Evolutionary conservation across 2,113 vertebrate species (phyloP).

Genomic region (Gymnarchus niloticus): DNA sequence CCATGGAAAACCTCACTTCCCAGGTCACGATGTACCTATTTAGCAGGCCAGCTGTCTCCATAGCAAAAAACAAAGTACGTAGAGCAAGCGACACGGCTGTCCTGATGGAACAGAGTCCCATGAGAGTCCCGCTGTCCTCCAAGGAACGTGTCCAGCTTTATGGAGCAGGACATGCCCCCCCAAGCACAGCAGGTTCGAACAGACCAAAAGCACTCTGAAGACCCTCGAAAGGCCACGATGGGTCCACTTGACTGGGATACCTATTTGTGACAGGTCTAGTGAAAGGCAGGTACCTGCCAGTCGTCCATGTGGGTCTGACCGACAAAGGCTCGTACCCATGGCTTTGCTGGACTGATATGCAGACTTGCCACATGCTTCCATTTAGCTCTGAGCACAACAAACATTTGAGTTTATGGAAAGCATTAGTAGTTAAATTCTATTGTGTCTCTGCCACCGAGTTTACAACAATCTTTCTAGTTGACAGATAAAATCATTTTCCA

Average conservation of each 20-base stretch:
- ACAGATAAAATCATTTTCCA: constrained; percentile 16
- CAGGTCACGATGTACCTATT: constrained; percentile 28
- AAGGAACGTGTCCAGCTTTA: neutral
- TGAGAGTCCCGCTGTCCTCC: neutral
- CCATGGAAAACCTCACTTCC: constrained; percentile 41
- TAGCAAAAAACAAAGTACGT: constrained; percentile 17
- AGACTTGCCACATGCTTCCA: neutral
- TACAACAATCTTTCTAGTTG: neutral
- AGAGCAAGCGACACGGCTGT: constrained; percentile 45
- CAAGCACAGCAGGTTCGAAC: constrained; percentile 26
- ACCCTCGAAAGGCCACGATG: constrained; percentile 26
- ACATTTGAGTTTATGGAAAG: neutral
- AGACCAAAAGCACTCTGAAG: constrained; percentile 33
- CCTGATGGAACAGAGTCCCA: constrained; percentile 53
- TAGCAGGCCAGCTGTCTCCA: constrained; percentile 12
- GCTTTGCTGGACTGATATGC: too few relatives aligned
- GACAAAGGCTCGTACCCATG: neutral
- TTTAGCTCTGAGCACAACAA: too few relatives aligned
- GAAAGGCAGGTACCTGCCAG: neutral
- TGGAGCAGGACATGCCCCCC: neutral
- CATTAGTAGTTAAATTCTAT: neutral
- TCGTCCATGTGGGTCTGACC: neutral
- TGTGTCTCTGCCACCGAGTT: neutral
- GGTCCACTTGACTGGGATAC: neutral
- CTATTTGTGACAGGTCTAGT: constrained; percentile 45